These are phyloP conservation scores for Pampus argenteus DNA, from an alignment of 2,797 vertebrate species.

Conservation along the genomic window DNA sequence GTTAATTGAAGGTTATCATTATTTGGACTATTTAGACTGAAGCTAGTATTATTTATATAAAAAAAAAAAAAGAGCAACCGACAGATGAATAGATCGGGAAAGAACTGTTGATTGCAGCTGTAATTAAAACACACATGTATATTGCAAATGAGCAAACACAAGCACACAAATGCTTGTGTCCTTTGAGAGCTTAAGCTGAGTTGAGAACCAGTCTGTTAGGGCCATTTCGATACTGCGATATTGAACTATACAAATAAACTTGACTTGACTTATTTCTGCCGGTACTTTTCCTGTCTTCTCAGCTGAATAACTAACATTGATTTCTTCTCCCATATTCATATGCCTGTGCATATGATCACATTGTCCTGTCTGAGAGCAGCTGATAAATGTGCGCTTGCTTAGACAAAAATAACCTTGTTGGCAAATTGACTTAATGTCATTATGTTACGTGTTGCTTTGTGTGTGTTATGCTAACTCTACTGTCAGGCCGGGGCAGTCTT, in stretches of 20 bases:
- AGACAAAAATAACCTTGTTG: conserved; percentile 63
- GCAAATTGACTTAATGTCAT: conserved; percentile 72
- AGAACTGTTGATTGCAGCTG: neutral
- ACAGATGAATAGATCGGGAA: neutral
- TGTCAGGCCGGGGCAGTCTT: conserved; percentile 58
- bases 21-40: neutral
- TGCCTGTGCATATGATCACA: conserved; percentile 23
- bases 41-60: neutral
- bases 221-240: neutral
- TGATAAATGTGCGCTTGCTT: conserved; percentile 39
- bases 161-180: neutral
- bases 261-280: conserved; percentile 14
- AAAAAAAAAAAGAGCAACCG: too few species aligned
- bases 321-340: conserved; percentile 53
- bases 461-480: conserved; percentile 63
- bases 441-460: conserved; percentile 50
- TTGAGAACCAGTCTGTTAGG: neutral
- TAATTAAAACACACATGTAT: neutral
- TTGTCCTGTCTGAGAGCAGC: conserved; percentile 26
- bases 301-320: conserved; percentile 57
- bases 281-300: conserved; percentile 42
- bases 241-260: conserved; percentile 12
- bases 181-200: neutral
- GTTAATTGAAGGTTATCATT: neutral
- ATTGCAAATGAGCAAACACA: neutral